phyloP scores from a whole-genome alignment of 2,888 invertebrate genomes.

The Harpalus rubripes region DNA sequence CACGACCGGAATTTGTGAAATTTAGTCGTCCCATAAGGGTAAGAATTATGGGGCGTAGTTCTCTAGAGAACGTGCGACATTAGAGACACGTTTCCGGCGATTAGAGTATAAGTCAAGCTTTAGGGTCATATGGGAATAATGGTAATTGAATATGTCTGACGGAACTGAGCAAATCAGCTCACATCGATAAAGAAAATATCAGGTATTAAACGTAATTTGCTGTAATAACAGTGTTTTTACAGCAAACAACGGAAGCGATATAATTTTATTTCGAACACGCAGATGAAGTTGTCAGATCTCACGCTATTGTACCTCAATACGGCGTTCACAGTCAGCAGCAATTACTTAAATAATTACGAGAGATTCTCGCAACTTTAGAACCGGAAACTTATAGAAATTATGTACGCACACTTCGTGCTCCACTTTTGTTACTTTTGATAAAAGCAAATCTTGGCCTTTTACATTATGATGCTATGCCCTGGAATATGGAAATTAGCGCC shows the following conservation, averaged over 20 bases:
- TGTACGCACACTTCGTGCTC: slow-evolving; percentile 58
- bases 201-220: slow-evolving; percentile 51
- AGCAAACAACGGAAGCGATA: slow-evolving; percentile 57
- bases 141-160: background rate
- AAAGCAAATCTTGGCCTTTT: slow-evolving; percentile 60
- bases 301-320: slow-evolving; percentile 53
- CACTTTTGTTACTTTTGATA: slow-evolving; percentile 59
- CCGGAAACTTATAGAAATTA: slow-evolving; percentile 65
- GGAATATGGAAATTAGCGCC: slow-evolving; percentile 64
- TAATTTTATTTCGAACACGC: slow-evolving; percentile 59
- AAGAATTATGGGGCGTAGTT: background rate
- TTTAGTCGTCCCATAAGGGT: background rate
- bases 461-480: slow-evolving; percentile 42
- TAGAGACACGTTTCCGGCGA: background rate
- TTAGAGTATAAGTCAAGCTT: background rate
- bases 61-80: background rate
- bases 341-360: slow-evolving; percentile 65
- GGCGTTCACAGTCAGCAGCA: slow-evolving; percentile 58
- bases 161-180: slow-evolving; percentile 26
- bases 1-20: background rate
- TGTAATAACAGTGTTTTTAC: slow-evolving; percentile 50
- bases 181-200: slow-evolving; percentile 24
- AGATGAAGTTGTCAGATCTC: slow-evolving; percentile 61
- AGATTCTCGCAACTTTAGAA: slow-evolving; percentile 62
- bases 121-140: background rate